Evolutionary conservation across 1,140 invertebrate genomes (phyloP).

Genomic region (Hycleus cichorii): DNA sequence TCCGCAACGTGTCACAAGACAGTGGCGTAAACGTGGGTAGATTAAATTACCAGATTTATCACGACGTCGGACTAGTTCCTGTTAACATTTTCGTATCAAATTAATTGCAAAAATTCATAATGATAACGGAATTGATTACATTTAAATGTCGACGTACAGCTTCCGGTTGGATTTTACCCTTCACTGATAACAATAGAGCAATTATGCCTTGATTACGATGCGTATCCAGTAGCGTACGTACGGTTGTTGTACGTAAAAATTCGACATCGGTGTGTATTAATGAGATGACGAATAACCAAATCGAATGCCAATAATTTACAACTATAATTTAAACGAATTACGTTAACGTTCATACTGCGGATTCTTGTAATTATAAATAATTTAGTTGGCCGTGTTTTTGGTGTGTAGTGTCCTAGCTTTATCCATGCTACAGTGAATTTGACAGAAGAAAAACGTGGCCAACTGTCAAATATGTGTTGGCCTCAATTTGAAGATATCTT

Average conservation of each 20-base stretch:
- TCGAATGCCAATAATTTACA: too few relatives aligned
- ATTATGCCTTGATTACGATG: conserved; percentile 62
- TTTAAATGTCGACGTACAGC: conserved; percentile 34
- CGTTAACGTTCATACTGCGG: too few relatives aligned
- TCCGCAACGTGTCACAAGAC: conserved; percentile 55
- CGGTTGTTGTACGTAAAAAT: conserved; percentile 55
- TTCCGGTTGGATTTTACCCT: conserved; percentile 43
- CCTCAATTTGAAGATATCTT: too few relatives aligned
- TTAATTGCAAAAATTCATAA: neutral
- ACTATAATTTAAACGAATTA: too few relatives aligned
- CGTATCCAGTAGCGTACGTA: conserved; percentile 59
- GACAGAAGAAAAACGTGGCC: too few relatives aligned
- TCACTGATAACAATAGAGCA: conserved; percentile 55
- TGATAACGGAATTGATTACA: conserved; percentile 22
- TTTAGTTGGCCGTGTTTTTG: too few relatives aligned
- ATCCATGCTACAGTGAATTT: too few relatives aligned
- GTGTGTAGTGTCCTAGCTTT: too few relatives aligned
- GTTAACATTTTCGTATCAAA: conserved; percentile 12
- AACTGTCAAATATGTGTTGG: too few relatives aligned
- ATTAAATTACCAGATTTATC: conserved; percentile 49
- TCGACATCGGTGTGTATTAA: conserved; percentile 43
- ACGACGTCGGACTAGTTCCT: conserved; percentile 49
- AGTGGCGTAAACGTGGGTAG: conserved; percentile 54
- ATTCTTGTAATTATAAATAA: too few relatives aligned
- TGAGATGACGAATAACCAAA: conserved; percentile 30